Base-by-base conservation (phyloP, 2,797 vertebrate species). In the Hippocampus kuda region DNA sequence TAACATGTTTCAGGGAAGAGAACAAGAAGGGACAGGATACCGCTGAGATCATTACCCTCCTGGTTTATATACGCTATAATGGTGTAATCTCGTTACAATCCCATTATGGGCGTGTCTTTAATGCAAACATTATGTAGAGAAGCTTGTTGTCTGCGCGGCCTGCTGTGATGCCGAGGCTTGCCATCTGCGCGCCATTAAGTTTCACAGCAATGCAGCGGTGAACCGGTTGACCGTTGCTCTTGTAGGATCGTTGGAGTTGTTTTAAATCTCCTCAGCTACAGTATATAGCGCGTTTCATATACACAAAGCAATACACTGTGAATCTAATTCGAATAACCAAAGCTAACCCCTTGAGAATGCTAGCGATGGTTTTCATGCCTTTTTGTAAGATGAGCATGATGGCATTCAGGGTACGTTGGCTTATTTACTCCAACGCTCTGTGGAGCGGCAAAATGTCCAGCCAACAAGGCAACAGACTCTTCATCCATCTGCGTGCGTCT, bases 1-100 rank as follows among this genome's bases (percentile, higher is more conserved):
- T 77, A 84, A 84, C 76, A 69, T 75, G 82, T 84, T 85, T 70
- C 72, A 65, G 66, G 18, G 61, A 77, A 66, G 71, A 66, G 82
- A 86, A 82, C 81, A 81, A 79, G 73, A 18, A 75, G 65, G 65
- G 73, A 65, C 67, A 71, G 65, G 68, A 27, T 27, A 44, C 13
- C 6, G 8, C 63, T 49, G n/a, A 27, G 42, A 65, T 65, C 63
- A 49, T 65, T 65, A 65, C 13, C 44, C 26, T 20, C 69, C 66
- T 56, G 48, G 62, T 78, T 73, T 54, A 42, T 71, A 71, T 69
- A 73, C 24, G 59, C 76, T 77, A 68, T 69, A 79, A 75, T 18
- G 67, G n/a, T 65, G 74, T 74, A 77, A 77, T 81, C 67, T 68
- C 72, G 66, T 67, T 70, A 68, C 70, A 71, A 65, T 65, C 68